Evolutionary conservation across 2,113 vertebrate species (phyloP).

Genomic region (Aix galericulata): DNA sequence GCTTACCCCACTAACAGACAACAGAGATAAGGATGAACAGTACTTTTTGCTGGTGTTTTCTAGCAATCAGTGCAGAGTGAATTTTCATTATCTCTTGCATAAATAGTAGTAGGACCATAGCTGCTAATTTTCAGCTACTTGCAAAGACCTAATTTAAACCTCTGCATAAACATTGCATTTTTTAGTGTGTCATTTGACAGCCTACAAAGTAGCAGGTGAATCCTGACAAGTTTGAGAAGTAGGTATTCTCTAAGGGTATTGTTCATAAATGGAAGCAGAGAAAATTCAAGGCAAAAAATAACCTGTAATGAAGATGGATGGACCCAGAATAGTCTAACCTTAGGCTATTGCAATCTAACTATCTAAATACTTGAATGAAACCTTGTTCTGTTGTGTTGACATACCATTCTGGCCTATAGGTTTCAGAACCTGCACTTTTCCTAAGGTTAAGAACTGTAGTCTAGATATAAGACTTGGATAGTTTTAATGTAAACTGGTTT

Average conservation of each 20-base stretch:
- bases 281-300: conserved; percentile 7
- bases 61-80: neutral
- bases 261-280: neutral
- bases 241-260: neutral
- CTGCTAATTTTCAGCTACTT: neutral
- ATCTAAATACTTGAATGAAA: neutral
- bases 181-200: neutral
- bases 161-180: neutral
- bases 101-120: neutral
- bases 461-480: neutral
- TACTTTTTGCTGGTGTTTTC: neutral
- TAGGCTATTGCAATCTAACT: neutral
- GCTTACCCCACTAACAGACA: neutral
- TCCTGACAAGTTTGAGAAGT: neutral
- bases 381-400: neutral
- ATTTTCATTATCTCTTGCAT: neutral
- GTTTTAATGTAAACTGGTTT: neutral
- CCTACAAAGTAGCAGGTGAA: neutral
- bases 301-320: conserved; percentile 2
- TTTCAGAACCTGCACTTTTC: neutral
- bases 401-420: neutral
- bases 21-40: neutral
- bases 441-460: neutral
- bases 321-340: conserved; percentile 11
- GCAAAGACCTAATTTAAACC: neutral